phyloP scores from a whole-genome alignment of 2,113 vertebrate species.

The Colaptes auratus region DNA sequence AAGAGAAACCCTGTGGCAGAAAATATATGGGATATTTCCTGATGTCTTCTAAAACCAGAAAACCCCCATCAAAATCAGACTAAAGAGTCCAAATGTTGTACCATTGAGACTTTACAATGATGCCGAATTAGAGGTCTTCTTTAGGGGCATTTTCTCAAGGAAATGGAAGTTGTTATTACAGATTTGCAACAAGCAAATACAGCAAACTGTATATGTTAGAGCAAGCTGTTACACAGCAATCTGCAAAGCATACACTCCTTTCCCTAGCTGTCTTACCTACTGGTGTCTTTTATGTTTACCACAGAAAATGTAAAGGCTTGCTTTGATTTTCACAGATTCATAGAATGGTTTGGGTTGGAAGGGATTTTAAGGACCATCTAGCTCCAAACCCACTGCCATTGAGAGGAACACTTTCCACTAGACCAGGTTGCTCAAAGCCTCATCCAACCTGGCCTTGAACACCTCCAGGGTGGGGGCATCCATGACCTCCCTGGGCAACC shows the following conservation, averaged over 20 bases:
- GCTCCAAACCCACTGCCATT: too few species aligned
- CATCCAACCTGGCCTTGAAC: too few species aligned
- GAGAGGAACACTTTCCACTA: too few species aligned
- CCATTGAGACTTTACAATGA: not conserved
- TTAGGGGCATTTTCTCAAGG: not conserved
- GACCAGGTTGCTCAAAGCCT: too few species aligned
- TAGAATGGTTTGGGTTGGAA: too few species aligned
- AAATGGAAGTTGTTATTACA: not conserved
- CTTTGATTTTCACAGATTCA: not conserved
- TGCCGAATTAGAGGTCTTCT: not conserved
- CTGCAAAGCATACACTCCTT: not conserved
- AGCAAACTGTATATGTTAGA: not conserved
- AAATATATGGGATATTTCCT: not conserved
- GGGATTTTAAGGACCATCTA: too few species aligned
- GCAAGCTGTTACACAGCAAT: too few species aligned
- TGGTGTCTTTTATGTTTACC: not conserved
- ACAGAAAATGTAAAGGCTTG: not conserved
- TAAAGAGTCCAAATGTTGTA: not conserved
- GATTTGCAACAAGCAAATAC: not conserved
- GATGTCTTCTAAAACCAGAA: not conserved
- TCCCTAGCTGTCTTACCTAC: not conserved
- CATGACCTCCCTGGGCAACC: too few species aligned
- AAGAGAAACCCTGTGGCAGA: not conserved
- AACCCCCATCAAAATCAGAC: not conserved
- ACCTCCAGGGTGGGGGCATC: too few species aligned